phyloP scores from a whole-genome alignment of 2,113 vertebrate genomes.

The Xyliphius kryptos region DNA sequence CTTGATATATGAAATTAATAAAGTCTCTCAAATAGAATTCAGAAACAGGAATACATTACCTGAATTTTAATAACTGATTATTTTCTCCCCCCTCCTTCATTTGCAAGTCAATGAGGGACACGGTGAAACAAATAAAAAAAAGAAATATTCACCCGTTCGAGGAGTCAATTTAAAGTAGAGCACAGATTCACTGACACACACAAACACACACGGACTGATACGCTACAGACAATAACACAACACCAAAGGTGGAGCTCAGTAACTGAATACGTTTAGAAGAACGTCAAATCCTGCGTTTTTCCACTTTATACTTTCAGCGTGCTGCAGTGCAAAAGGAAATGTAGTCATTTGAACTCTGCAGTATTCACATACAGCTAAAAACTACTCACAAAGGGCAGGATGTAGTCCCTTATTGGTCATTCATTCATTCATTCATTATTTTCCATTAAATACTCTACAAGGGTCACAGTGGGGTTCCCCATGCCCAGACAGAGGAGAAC shows the following conservation, averaged over 20 bases:
- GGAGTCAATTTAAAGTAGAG: not conserved
- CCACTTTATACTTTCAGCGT: too few species aligned
- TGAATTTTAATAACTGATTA: constrained; percentile 93
- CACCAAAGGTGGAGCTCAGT: not conserved
- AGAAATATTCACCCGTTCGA: constrained; percentile 23
- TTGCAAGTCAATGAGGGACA: constrained; percentile 61
- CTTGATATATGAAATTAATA: constrained; percentile 99
- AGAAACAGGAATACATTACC: constrained; percentile 99
- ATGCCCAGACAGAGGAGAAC: too few species aligned
- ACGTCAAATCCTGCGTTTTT: too few species aligned
- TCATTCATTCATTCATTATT: too few species aligned
- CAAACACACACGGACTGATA: not conserved
- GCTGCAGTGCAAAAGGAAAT: too few species aligned
- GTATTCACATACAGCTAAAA: too few species aligned
- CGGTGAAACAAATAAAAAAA: constrained; percentile 53
- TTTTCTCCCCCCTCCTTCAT: constrained; percentile 46
- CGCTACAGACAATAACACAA: not conserved
- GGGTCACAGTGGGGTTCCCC: too few species aligned
- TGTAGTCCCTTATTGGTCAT: too few species aligned
- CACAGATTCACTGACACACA: not conserved
- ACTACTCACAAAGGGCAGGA: too few species aligned
- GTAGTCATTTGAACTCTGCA: too few species aligned
- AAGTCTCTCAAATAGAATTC: constrained; percentile 99
- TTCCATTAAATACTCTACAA: too few species aligned
- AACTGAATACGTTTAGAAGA: too few species aligned